Percentiles rank a stretch among this genome's conserved stretches.
Evolutionary conservation across 1,140 invertebrate species (phyloP).

Genomic region (Dinoponera quadriceps): DNA sequence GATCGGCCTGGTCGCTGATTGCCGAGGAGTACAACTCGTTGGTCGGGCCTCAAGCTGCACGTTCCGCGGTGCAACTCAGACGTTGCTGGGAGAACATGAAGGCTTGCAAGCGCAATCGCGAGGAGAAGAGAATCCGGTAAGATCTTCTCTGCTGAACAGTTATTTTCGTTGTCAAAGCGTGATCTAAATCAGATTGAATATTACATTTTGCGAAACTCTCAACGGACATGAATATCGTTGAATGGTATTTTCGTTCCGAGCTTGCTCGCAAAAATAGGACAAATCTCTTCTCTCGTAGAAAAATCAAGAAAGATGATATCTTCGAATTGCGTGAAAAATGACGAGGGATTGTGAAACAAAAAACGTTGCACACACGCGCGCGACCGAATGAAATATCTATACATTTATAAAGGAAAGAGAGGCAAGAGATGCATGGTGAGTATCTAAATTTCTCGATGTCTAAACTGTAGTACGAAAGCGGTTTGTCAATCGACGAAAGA

Average conservation of each 20-base stretch:
- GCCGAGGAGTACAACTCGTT: slow-evolving; percentile 75
- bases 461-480: slow-evolving; percentile 46
- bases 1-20: slow-evolving; percentile 74
- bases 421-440: background rate
- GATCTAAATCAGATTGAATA: no score
- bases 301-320: no score
- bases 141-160: no score
- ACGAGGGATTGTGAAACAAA: no score
- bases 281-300: no score
- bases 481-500: slow-evolving; percentile 59
- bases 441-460: background rate
- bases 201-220: no score
- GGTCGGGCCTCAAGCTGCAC: slow-evolving; percentile 67
- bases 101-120: slow-evolving; percentile 74
- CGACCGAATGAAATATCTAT: background rate
- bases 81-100: slow-evolving; percentile 80
- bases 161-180: background rate
- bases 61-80: slow-evolving; percentile 72
- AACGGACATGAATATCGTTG: no score
- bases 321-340: no score
- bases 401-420: background rate
- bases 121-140: slow-evolving; percentile 70
- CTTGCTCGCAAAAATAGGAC: no score
- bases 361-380: no score
- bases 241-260: no score